Conservation (phyloP, 2,888 invertebrate species). For the Leptopterna dolabrata region DNA sequence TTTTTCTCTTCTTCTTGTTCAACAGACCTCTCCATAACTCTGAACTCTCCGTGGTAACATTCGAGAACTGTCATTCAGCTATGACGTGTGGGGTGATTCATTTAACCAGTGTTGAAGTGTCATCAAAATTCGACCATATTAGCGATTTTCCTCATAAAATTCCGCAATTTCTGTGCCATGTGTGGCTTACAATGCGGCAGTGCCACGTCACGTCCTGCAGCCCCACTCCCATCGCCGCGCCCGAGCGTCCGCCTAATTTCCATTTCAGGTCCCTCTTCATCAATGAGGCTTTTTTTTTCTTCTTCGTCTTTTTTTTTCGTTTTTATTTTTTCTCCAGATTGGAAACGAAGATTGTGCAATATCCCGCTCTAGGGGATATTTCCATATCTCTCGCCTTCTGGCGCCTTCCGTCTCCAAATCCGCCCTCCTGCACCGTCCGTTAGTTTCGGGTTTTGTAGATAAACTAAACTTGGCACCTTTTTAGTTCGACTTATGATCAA, state of each 20-base stretch:
- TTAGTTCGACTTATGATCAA: background rate
- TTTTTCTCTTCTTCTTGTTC: too few species aligned
- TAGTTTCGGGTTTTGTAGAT: background rate
- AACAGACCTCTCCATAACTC: too few species aligned
- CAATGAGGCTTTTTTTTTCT: background rate
- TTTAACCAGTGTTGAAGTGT: too few species aligned
- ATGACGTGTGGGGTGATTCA: too few species aligned
- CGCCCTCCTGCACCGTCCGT: background rate
- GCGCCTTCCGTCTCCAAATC: background rate
- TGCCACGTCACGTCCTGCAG: background rate
- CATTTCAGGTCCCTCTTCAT: slow-evolving; percentile 11
- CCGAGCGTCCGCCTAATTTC: background rate
- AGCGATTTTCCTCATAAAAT: background rate
- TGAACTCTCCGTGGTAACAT: too few species aligned
- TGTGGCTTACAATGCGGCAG: background rate
- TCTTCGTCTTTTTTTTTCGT: background rate
- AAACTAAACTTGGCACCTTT: background rate
- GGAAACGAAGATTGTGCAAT: slow-evolving; percentile 11
- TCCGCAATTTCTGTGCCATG: background rate
- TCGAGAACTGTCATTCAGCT: too few species aligned
- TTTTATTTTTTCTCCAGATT: background rate
- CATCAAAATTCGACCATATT: background rate
- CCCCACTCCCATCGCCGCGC: background rate
- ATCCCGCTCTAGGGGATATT: slow-evolving; percentile 8
- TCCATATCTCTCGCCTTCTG: slow-evolving; percentile 11